Percentiles rank a stretch among this genome's conserved stretches.
phyloP scores from a whole-genome alignment of 2,113 vertebrate genomes.

The Lamprotornis superbus region DNA sequence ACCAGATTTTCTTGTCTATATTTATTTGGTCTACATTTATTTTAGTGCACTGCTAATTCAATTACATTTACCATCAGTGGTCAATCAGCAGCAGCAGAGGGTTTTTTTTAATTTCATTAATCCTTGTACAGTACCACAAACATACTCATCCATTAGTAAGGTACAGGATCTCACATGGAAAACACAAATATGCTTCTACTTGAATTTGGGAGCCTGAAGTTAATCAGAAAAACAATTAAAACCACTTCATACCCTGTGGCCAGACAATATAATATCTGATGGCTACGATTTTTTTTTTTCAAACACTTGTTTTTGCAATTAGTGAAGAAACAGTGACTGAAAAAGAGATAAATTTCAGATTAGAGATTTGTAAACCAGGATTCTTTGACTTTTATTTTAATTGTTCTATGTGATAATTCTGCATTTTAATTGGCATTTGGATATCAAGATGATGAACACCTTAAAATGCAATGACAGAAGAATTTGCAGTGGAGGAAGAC shows the following conservation, averaged over 20 bases:
- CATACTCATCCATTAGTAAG: slow-evolving; percentile 55
- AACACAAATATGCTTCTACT: slow-evolving; percentile 49
- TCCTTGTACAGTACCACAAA: slow-evolving; percentile 67
- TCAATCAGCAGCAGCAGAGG: slow-evolving; percentile 70
- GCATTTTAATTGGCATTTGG: slow-evolving; percentile 35
- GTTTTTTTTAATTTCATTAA: slow-evolving; percentile 68
- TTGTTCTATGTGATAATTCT: not conserved
- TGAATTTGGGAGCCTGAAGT: slow-evolving; percentile 48
- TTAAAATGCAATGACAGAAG: not conserved
- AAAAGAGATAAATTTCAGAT: slow-evolving; percentile 21
- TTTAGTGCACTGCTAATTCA: slow-evolving; percentile 82
- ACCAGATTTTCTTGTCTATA: slow-evolving; percentile 81
- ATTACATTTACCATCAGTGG: slow-evolving; percentile 79
- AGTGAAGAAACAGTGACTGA: not conserved
- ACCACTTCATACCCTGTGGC: slow-evolving; percentile 17
- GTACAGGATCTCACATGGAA: slow-evolving; percentile 43
- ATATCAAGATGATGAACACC: slow-evolving; percentile 21
- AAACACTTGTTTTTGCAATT: slow-evolving; percentile 12
- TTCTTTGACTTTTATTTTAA: slow-evolving; percentile 23
- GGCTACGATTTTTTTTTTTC: not conserved
- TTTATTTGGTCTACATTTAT: slow-evolving; percentile 82
- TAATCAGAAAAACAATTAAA: slow-evolving; percentile 66
- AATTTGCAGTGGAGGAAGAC: not conserved
- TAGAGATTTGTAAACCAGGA: not conserved
- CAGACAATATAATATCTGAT: slow-evolving; percentile 58